Evolutionary conservation across 2,113 vertebrate genomes (phyloP), one percentile per base, ranked within the genome.

Genomic region (Nycticebus coucang): DNA sequence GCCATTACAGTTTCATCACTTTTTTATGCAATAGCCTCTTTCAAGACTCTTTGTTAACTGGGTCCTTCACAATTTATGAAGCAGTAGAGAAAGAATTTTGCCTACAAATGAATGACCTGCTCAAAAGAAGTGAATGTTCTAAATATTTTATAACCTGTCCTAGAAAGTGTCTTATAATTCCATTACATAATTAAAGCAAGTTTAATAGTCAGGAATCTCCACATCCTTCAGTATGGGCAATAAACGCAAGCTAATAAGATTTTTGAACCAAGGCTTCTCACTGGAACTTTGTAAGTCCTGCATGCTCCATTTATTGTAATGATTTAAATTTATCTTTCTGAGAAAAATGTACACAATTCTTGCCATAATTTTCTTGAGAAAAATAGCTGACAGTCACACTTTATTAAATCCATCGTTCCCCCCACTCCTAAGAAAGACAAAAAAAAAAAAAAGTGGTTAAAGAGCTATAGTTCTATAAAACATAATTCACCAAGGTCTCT

Each of bases 321-420:
- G 90, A 37, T 33, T 10, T 57, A 85, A 90, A 68, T 68, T 77
- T 85, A 86, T 41, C 37, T 86, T 93, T 60, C 78, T 78, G n/a
- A 92, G 60, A 57, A 85, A 94, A 77, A 24, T 81, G 10, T 55
- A 45, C 17, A 91, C 24, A 37, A 82, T 90, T 94, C 21, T 66
- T 81, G 78, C 21, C 72, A 91, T 69, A 45, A 5, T 15, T 69
- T 91, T 96, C 77, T 45, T 84, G 37, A 78, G 90, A 84, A 88
- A 93, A 80, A 83, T 74, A 72, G 55, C 45, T 59, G 78, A 72
- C 15, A n/a, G 12, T 88, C 13, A 88, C 35, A 62, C 12, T 41
- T 92, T 71, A 3, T 88, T 86, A n/a, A 26, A 4, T 18, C 26
- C 12, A 33, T 30, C 8, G 5, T 28, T 57, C 2, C 24, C 30